phyloP scores from a whole-genome alignment of 64 coral and sea anemone species.

The Montipora efflorescens region DNA sequence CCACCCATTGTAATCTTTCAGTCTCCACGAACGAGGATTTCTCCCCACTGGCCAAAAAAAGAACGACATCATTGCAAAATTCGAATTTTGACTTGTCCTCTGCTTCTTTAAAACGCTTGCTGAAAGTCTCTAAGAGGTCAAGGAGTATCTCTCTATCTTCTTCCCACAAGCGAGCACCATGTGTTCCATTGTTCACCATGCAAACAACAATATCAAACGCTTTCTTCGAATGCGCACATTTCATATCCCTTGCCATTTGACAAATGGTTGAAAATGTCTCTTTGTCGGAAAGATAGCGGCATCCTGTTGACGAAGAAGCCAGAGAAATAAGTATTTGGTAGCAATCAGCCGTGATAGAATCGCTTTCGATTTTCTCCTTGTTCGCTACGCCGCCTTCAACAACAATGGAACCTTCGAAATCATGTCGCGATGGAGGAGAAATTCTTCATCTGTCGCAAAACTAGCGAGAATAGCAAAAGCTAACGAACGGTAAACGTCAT shows the following conservation, averaged over 20 bases:
- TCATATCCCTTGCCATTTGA: background rate
- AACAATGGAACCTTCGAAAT: constrained; percentile 73
- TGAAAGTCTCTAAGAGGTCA: constrained; percentile 24
- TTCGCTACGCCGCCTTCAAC: constrained; percentile 49
- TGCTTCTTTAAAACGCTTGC: constrained; percentile 57
- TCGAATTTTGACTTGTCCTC: constrained; percentile 82
- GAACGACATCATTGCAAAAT: constrained; percentile 56
- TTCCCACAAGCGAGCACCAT: constrained; percentile 35
- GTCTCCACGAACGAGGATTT: constrained; percentile 24
- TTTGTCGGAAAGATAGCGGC: constrained; percentile 46
- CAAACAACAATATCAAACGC: constrained; percentile 58
- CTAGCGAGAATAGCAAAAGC: constrained; percentile 85
- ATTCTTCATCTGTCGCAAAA: constrained; percentile 85
- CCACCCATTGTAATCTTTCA: constrained; percentile 9
- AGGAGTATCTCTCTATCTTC: constrained; percentile 51
- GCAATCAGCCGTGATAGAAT: constrained; percentile 23
- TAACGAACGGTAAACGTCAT: constrained; percentile 74
- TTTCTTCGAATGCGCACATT: background rate
- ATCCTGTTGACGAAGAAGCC: constrained; percentile 57
- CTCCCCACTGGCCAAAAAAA: constrained; percentile 57
- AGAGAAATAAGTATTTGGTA: constrained; percentile 72
- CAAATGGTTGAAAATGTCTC: constrained; percentile 41
- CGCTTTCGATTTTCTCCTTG: background rate
- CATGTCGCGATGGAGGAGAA: constrained; percentile 75
- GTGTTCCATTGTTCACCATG: constrained; percentile 47